phyloP scores from a whole-genome alignment of 2,797 vertebrate genomes.

The Anabacerthia variegaticeps region DNA sequence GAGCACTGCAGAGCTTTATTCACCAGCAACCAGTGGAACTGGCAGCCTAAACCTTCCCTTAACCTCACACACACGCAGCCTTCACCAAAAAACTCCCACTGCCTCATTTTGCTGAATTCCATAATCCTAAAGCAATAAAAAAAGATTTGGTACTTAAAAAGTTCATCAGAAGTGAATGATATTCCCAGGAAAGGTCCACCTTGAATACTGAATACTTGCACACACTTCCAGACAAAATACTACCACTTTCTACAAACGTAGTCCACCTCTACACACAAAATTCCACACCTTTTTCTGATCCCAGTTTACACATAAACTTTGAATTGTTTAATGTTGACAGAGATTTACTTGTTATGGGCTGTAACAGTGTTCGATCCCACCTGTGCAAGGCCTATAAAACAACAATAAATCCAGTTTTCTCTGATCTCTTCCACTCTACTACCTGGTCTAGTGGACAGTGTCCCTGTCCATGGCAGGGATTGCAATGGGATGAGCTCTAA shows the following conservation, averaged over 20 bases:
- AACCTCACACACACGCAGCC: background rate
- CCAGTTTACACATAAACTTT: background rate
- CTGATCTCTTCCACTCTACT: background rate
- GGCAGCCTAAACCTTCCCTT: background rate
- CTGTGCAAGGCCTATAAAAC: background rate
- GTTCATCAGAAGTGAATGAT: background rate
- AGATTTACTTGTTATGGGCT: background rate
- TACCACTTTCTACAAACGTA: background rate
- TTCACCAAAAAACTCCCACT: background rate
- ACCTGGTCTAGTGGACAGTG: background rate
- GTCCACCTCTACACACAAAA: background rate
- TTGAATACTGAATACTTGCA: background rate
- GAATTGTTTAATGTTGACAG: background rate
- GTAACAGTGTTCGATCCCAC: background rate
- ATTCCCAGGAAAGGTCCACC: background rate
- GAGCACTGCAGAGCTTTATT: background rate
- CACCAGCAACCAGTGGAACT: background rate
- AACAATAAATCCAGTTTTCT: background rate
- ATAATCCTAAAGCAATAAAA: fast-evolving
- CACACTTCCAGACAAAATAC: background rate
- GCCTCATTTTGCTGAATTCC: background rate
- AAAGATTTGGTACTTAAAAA: background rate
- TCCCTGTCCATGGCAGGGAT: background rate
- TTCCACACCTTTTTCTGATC: background rate
- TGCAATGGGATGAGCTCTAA: background rate